Percentiles rank a stretch among this genome's conserved stretches.
These are phyloP conservation scores for Atherinomorus stipes DNA, from an alignment of 2,113 vertebrate genomes.

Conservation along the genomic window DNA sequence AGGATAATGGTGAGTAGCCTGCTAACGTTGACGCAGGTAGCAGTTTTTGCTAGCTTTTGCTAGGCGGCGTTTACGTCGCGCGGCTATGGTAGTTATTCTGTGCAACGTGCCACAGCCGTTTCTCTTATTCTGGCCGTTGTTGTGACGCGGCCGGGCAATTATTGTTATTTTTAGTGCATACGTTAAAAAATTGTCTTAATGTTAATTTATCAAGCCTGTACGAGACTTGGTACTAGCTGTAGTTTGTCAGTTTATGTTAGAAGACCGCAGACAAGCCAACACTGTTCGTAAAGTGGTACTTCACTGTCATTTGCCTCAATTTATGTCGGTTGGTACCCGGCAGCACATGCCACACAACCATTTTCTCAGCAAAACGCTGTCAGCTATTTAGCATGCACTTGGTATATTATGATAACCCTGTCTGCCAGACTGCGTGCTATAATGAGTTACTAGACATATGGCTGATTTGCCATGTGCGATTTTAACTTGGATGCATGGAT, in stretches of 20 bases:
- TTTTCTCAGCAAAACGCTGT: neutral
- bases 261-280: neutral
- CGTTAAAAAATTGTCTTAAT: too few relatives aligned
- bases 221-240: too few relatives aligned
- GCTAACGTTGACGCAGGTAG: conserved; percentile 29
- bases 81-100: neutral
- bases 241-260: too few relatives aligned
- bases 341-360: neutral
- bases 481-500: neutral
- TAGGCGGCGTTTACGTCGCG: neutral
- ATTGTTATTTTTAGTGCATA: too few relatives aligned
- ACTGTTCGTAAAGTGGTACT: neutral
- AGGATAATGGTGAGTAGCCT: conserved; percentile 76
- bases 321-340: neutral
- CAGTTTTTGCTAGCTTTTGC: conserved; percentile 1
- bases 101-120: too few relatives aligned
- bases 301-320: neutral
- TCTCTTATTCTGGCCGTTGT: too few relatives aligned
- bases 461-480: neutral
- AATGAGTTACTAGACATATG: neutral
- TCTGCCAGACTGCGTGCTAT: neutral
- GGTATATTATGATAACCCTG: neutral
- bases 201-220: too few relatives aligned
- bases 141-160: too few relatives aligned
- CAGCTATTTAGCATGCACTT: conserved; percentile 12